These are phyloP conservation scores for Pterophyllum scalare DNA, from an alignment of 2,113 vertebrate genomes.

Conservation along the genomic window DNA sequence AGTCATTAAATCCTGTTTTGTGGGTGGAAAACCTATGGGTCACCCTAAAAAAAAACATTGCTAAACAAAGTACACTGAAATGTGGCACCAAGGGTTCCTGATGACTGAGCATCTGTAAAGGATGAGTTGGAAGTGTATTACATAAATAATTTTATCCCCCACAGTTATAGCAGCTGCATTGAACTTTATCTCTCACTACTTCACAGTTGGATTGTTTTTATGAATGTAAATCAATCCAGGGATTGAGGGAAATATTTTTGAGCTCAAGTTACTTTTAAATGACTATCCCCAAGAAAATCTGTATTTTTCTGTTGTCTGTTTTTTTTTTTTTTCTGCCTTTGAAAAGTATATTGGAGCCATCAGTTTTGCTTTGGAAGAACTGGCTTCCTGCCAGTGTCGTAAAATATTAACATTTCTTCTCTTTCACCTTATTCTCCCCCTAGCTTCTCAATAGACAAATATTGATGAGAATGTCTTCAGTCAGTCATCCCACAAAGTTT, in stretches of 20 bases:
- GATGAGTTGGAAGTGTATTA: not conserved
- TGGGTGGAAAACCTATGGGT: too few species aligned
- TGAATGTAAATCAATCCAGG: slow-evolving; percentile 56
- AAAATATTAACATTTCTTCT: not conserved
- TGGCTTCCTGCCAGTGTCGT: not conserved
- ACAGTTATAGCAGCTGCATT: slow-evolving; percentile 39
- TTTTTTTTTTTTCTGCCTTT: not conserved
- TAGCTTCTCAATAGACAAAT: not conserved
- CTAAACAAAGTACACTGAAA: too few species aligned
- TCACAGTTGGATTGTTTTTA: slow-evolving; percentile 35
- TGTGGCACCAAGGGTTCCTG: not conserved
- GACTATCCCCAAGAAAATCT: slow-evolving; percentile 37
- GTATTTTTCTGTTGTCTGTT: not conserved
- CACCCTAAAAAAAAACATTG: too few species aligned
- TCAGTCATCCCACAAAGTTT: not conserved
- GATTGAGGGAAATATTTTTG: slow-evolving; percentile 31
- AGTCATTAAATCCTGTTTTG: not conserved
- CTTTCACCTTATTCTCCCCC: not conserved
- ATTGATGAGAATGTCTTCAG: not conserved
- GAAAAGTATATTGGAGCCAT: not conserved
- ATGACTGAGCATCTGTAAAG: not conserved
- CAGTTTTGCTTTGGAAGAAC: not conserved
- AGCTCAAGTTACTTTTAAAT: slow-evolving; percentile 41
- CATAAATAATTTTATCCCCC: slow-evolving; percentile 16
- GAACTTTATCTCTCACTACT: slow-evolving; percentile 23